Evolutionary conservation across 2,113 vertebrate genomes (phyloP), one percentile per base, ranked within the genome.

Genomic region (Stegastes partitus): DNA sequence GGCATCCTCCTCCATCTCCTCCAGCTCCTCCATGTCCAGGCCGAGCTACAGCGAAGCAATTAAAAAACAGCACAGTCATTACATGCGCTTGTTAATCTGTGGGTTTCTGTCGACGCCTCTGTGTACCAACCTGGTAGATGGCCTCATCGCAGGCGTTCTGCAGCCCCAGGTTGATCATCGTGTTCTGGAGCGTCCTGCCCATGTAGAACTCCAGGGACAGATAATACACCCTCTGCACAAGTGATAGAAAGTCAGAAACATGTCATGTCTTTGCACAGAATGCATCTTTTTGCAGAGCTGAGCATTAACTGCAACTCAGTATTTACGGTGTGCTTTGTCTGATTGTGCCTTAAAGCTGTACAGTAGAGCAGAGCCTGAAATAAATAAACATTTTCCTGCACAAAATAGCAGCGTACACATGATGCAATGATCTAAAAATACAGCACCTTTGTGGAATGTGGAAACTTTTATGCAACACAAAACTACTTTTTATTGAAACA

Each of bases 201-300:
- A 99, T 99, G 91, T 99, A 99, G 88, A 99, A 99, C 88, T 99
- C 98, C 94, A 99, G 92, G 42, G 98, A 99, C 23, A 99, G 96
- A 82, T 99, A 99, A 83, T 99, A 99, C 37, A 99, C 95, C 83
- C 98, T 95, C 98, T 99, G 79, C 77, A 37, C 7, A 21, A 0
- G 6, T 28, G 23, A 6, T 11, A 28, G 25, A 25, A 42, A n/a
- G 0, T 26, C 66, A 68, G 49, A 37, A 53, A n/a, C 4, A 15
- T 15, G 3, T 42, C 12, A 42, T 0, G 2, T 58, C 19, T 58
- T 25, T 59, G 16, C 57, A 54, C 15, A 26, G 6, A 9, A 3
- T 49, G 4, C 19, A 42, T 10, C 1, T 39, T 65, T 42, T 34
- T 34, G 31, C 31, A 34, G 31, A 34, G 1, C 10, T 42, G 3